phyloP scores from a whole-genome alignment of 1,140 invertebrate species.

The Drosophila subpulchrella region DNA sequence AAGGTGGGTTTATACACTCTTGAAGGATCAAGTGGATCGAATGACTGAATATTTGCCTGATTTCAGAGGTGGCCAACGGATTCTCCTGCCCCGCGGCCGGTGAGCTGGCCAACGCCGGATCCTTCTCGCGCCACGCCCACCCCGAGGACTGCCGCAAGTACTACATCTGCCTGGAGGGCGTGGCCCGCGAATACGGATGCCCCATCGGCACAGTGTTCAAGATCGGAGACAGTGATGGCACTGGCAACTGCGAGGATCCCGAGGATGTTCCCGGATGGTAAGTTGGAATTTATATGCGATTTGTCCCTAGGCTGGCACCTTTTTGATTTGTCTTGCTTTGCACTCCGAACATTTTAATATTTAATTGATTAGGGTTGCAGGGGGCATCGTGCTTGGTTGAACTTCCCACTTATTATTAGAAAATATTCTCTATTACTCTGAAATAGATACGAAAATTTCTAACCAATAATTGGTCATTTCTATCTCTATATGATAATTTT shows the following conservation, averaged over 20 bases:
- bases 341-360: conserved; percentile 2
- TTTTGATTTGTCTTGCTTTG: conserved; percentile 62
- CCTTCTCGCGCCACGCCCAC: conserved; percentile 97
- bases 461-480: no score
- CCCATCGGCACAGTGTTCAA: conserved; percentile 98
- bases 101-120: conserved; percentile 92
- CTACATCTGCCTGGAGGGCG: conserved; percentile 96
- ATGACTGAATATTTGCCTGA: neutral
- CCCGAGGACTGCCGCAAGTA: conserved; percentile 98
- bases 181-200: conserved; percentile 96
- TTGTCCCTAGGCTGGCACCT: conserved; percentile 36
- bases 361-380: neutral
- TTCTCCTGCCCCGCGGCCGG: conserved; percentile 94
- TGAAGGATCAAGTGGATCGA: rapidly evolving
- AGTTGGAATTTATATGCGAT: conserved; percentile 84
- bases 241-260: conserved; percentile 96
- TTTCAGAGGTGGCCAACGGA: conserved; percentile 94
- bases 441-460: no score
- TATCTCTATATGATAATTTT: no score
- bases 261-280: conserved; percentile 97
- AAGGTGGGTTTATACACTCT: conserved; percentile 86
- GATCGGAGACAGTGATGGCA: conserved; percentile 94
- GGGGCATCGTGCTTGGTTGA: neutral
- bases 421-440: neutral
- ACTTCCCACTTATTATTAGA: neutral